Evolutionary conservation across 1,140 invertebrate genomes (phyloP).

Genomic region (Adoxophyes honmai): DNA sequence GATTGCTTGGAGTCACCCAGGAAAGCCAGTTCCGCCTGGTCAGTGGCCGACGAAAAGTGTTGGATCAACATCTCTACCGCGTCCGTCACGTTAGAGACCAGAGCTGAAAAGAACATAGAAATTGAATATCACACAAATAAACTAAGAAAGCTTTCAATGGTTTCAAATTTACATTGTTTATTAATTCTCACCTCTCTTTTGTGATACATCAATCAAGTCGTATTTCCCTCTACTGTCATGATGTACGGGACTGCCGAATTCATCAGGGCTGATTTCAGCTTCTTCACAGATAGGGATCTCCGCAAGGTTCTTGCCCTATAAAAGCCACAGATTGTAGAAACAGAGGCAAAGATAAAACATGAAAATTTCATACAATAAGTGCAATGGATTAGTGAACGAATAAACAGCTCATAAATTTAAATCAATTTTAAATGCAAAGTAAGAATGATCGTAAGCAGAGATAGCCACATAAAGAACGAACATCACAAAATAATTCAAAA

Average conservation of each 20-base stretch:
- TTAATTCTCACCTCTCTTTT: constrained; percentile 67
- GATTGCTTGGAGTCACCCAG: constrained; percentile 78
- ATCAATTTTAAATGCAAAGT: neutral
- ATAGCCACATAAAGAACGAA: constrained; percentile 23
- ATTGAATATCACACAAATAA: too few species aligned
- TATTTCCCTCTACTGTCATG: constrained; percentile 64
- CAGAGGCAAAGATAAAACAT: neutral
- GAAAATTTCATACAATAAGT: neutral
- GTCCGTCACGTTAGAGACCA: constrained; percentile 82
- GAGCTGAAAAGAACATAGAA: constrained; percentile 63
- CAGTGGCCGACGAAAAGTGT: constrained; percentile 77
- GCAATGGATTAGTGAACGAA: constrained; percentile 15
- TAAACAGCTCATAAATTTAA: constrained; percentile 5
- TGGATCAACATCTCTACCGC: constrained; percentile 82
- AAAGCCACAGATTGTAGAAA: constrained; percentile 21
- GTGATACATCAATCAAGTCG: constrained; percentile 69
- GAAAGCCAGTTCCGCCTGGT: constrained; percentile 76
- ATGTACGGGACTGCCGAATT: constrained; percentile 74
- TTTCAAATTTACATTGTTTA: too few species aligned
- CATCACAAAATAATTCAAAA: constrained; percentile 31
- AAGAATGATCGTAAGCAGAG: neutral
- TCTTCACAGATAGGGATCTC: constrained; percentile 81
- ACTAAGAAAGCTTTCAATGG: too few species aligned
- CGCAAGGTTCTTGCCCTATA: constrained; percentile 78
- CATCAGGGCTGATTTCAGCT: constrained; percentile 78